Base-by-base conservation (phyloP, 1,140 invertebrate genomes). In the Lepidurus packardi region DNA sequence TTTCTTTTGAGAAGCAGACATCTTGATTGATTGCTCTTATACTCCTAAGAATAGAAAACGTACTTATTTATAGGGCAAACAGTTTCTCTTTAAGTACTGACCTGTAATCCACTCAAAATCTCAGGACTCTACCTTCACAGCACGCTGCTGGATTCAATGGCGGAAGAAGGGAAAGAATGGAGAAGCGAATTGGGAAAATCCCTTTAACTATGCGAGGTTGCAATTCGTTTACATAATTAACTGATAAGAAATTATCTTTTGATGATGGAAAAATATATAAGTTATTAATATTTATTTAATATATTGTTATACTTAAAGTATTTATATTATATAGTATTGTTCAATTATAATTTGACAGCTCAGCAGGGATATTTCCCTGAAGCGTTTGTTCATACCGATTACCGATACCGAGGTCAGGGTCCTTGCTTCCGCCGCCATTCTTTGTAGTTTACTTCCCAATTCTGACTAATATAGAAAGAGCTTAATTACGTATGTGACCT, bases 1-100 rank as follows among this genome's bases (percentile, higher is more conserved):
- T 86, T 92, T 92, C 86, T 92, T 92, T 84, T 88, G 88, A 21
- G 76, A 73, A 41, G 90, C 89, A 82, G 91, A 91, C 91, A 92
- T 92, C 85, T 87, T 91, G 82, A 44, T 77, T 75, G 25, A 13
- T 34, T 42, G 24, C 25, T 21, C 24, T n/a, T n/a, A 76, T 47
- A 10, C 10, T 73, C 73, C 25, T 25, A 34, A 13, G 21, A 44
- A 25, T 16, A 79, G 16, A 75, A 43, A 1, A 0, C 1, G 2
- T 9, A 75, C 21, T 65, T 65, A 65, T n/a, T 65, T n/a, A 7
- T 7, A 65, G 53, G 21, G 0, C 1, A n/a, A 4, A 65, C 4
- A 1, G 21, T 65, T 65, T n/a, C 16, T 16, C 5, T 65, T 7
- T 6, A 9, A 65, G 7, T n/a, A 9, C 53, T 21, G 1, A 65